Evolutionary conservation across 2,113 vertebrate species (phyloP).

Genomic region (Daboia siamensis): DNA sequence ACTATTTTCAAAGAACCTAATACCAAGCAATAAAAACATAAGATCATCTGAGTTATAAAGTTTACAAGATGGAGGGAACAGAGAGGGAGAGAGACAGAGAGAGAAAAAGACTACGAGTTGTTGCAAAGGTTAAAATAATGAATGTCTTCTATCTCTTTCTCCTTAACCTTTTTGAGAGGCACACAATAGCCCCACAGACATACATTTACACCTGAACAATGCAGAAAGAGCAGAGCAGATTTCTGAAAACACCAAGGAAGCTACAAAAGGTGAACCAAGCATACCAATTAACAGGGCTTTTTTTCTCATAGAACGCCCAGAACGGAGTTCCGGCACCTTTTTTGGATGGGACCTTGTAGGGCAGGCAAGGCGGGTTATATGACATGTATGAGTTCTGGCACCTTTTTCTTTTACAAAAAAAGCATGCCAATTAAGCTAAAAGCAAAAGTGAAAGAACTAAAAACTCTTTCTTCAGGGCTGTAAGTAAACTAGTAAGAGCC

Average conservation of each 20-base stretch:
- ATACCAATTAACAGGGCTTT: too few species aligned
- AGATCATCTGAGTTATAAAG: not conserved
- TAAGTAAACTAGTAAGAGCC: not conserved
- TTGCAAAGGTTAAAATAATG: not conserved
- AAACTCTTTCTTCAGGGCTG: not conserved
- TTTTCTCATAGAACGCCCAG: too few species aligned
- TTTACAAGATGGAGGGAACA: not conserved
- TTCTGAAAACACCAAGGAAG: not conserved
- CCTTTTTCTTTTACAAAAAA: too few species aligned
- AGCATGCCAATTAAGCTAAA: not conserved
- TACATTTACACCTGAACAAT: not conserved
- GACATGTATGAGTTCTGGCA: too few species aligned
- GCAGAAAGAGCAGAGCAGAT: not conserved
- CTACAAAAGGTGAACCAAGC: not conserved
- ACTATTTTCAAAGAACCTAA: not conserved
- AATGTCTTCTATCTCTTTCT: not conserved
- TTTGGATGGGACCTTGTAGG: too few species aligned
- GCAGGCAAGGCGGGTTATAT: too few species aligned
- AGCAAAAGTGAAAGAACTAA: not conserved
- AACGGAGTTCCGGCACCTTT: too few species aligned
- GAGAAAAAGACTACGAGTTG: not conserved
- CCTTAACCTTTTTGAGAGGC: not conserved
- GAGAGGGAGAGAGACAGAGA: not conserved
- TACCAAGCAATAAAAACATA: not conserved
- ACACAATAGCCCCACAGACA: not conserved